Evolutionary conservation across 2,888 invertebrate species (phyloP), one percentile per base, ranked within the genome.

Genomic region (Lepidocyrtinus sp.): DNA sequence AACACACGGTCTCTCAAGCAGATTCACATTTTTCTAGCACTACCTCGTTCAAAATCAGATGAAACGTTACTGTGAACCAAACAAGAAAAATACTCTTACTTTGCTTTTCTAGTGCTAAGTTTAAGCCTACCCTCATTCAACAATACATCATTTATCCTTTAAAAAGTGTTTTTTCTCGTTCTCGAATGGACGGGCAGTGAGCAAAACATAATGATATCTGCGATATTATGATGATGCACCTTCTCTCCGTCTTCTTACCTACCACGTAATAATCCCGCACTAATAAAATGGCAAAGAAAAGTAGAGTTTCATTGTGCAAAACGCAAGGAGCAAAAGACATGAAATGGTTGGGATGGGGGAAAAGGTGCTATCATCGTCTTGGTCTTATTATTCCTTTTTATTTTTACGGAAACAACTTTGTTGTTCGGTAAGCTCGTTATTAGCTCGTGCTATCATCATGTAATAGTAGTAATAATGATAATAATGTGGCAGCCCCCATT

Each of bases 381-480:
- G 50, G 5, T 50, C 36, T 17, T 50, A 17, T 17, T 50, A 12
- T 17, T 12, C n/a, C 50, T 50, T 50, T 17, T 50, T 50, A 50
- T 50, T 50, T 50, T 50, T 50, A 50, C 50, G 50, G 50, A 50
- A 50, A 50, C 50, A 50, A 50, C 50, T 50, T 50, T 50, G n/a
- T 2, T 2, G 15, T 50, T 50, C 12, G 50, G 70, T 59, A 27
- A 24, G 24, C 55, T 70, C 19, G 22, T 70, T 70, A 46, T 61
- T 70, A 70, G 70, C 70, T 70, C 70, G 70, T 70, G 70, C 70
- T 55, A 59, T 70, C 70, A 61, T 70, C 50, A 50, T 50, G 50
- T 50, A 50, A 50, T 50, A 50, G 50, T 2, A 50, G 68, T 68
- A 68, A 68, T 45, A 25, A 69, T 55, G n/a, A 69, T 61, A 26